Evolutionary conservation across 2,797 vertebrate species (phyloP), one percentile per base, ranked within the genome.

Genomic region (Cyprinodon diabolis): DNA sequence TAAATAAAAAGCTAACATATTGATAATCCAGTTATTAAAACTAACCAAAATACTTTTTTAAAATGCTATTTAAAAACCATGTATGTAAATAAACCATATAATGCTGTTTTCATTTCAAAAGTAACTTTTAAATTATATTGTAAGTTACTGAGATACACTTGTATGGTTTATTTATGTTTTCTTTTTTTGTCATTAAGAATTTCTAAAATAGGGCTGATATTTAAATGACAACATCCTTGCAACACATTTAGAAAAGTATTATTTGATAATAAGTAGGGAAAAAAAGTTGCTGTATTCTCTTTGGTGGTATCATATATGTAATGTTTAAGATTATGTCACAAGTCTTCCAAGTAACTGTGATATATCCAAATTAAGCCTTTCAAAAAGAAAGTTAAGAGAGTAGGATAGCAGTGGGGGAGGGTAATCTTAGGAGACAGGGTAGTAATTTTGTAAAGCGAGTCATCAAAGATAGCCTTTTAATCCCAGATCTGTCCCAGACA

Each of bases 391-490:
- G 72, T 8, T 0, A 3, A 13, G 7, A 43, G 58, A 0, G 2
- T 40, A 63, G 77, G 65, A 75, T 74, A 73, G 68, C 74, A 70
- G 77, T 45, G 0, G 74, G 21, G 72, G 69, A 72, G 81, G 68
- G 78, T 86, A 87, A 86, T 89, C 90, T 92, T 87, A 78, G 51
- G 81, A 90, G 86, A 88, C 82, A 78, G 77, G 77, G 77, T 89
- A 91, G 91, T 92, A 93, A 95, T 95, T 93, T 93, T 79, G 76
- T 83, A 93, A 94, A 94, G 93, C 92, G 91, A 93, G 74, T 91
- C 91, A 93, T 94, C 93, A 94, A 94, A 94, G 94, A 91, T 91
- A 83, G 82, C 58, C 84, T 89, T 94, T 93, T 94, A 94, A 95
- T 95, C 93, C 93, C 90, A 89, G 86, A 92, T 93, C 89, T 85